A percentile compares a stretch with the other conserved stretches of the same genome.
Evolutionary conservation across 2,113 vertebrate species (phyloP).

Genomic region (Dasyurus viverrinus): DNA sequence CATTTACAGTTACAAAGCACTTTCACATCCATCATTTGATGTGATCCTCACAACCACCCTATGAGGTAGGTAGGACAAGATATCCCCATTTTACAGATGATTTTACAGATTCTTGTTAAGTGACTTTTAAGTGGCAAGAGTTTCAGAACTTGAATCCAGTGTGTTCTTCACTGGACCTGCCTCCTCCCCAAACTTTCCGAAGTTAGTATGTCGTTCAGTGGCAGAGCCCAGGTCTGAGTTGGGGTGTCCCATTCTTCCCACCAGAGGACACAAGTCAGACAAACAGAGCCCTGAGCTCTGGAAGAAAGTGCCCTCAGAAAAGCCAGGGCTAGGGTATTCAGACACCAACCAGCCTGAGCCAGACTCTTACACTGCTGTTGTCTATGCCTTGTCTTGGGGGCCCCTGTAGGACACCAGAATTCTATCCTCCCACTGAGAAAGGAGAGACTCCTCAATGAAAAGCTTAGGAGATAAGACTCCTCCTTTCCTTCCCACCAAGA

Average conservation of each 20-base stretch:
- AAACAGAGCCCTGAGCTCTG: background rate
- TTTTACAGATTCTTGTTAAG: background rate
- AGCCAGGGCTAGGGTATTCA: background rate
- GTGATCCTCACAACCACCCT: background rate
- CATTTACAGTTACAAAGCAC: background rate
- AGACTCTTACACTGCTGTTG: background rate
- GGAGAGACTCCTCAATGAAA: background rate
- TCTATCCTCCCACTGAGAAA: background rate
- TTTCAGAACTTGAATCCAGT: background rate
- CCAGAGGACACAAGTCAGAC: background rate
- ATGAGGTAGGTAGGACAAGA: background rate
- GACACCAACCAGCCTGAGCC: background rate
- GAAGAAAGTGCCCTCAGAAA: background rate
- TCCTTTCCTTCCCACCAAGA: background rate
- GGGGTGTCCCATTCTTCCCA: background rate
- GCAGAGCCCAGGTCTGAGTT: background rate
- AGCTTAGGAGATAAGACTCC: background rate
- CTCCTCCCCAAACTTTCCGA: slow-evolving; percentile 27
- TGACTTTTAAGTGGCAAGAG: background rate
- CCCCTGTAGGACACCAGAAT: background rate
- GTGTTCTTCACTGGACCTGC: background rate
- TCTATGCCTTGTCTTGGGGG: background rate
- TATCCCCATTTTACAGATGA: background rate
- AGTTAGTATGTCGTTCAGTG: background rate
- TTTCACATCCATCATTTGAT: background rate